These are phyloP conservation scores for Scatophagus argus DNA, from an alignment of 2,113 vertebrate species.

Conservation along the genomic window DNA sequence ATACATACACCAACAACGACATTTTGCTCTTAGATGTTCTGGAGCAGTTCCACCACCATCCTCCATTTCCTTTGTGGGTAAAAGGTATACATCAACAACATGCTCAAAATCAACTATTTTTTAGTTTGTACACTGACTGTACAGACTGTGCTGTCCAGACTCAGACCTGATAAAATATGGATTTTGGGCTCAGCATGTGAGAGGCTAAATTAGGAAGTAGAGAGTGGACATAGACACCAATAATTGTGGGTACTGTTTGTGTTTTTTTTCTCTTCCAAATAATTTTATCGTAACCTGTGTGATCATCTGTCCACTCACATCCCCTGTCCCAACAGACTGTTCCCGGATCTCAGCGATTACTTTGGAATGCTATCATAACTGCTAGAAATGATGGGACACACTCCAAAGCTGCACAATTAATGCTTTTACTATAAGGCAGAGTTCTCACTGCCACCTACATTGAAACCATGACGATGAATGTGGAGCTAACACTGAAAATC, in stretches of 20 bases:
- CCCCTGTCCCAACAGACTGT: not conserved
- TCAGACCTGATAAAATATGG: no score
- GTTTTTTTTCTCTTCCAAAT: constrained; percentile 4
- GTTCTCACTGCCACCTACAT: constrained; percentile 3
- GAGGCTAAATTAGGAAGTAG: not conserved
- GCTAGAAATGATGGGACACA: not conserved
- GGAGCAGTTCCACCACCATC: not conserved
- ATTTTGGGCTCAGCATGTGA: not conserved
- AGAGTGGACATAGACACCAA: no score
- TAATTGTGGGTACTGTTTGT: not conserved
- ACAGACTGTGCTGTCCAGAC: no score
- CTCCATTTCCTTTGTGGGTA: not conserved
- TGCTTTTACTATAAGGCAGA: not conserved
- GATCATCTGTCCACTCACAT: no score
- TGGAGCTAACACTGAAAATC: not conserved
- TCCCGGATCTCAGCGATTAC: not conserved
- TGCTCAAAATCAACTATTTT: no score
- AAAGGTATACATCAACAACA: not conserved
- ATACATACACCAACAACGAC: no score
- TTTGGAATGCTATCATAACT: not conserved
- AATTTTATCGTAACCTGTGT: no score
- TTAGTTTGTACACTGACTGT: no score
- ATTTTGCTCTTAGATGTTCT: no score
- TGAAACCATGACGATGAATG: constrained; percentile 5
- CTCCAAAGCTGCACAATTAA: not conserved